Percentiles rank a stretch among this genome's conserved stretches.
Conservation (phyloP, 2,888 invertebrate species). For the Lasioglossum morio region DNA sequence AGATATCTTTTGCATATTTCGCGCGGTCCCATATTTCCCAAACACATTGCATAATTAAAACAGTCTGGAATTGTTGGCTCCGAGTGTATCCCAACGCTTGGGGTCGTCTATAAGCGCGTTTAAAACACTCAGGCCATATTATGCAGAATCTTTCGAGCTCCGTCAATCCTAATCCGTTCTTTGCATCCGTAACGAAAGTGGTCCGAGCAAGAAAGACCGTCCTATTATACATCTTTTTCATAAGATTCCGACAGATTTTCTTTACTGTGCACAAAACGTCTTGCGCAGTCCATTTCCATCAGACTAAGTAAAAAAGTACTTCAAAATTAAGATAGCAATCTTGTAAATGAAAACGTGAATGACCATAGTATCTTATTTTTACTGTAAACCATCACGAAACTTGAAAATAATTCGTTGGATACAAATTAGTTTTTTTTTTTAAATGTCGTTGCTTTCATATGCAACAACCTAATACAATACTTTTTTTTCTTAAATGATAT, state of each 20-base stretch:
- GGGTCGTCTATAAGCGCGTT: not conserved
- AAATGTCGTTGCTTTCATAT: no score
- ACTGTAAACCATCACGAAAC: no score
- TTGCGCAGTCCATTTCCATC: not conserved
- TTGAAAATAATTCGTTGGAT: no score
- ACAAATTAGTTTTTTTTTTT: no score
- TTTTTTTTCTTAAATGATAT: no score
- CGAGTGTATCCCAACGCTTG: not conserved
- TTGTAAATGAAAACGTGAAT: no score
- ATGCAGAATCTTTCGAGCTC: constrained; percentile 8
- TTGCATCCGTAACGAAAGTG: constrained; percentile 1
- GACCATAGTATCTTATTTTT: no score
- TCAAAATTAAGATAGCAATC: no score
- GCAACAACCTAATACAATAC: no score
- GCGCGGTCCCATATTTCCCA: not conserved
- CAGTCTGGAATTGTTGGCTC: not conserved
- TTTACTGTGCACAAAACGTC: not conserved
- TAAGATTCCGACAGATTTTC: not conserved
- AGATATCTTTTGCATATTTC: not conserved
- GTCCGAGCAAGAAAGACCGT: not conserved
- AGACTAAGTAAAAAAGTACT: not conserved
- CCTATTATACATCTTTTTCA: not conserved
- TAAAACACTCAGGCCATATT: not conserved
- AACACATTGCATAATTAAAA: not conserved
- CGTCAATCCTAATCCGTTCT: constrained; percentile 2